phyloP scores from a whole-genome alignment of 2,797 vertebrate species.

The Diglossa cyanea region DNA sequence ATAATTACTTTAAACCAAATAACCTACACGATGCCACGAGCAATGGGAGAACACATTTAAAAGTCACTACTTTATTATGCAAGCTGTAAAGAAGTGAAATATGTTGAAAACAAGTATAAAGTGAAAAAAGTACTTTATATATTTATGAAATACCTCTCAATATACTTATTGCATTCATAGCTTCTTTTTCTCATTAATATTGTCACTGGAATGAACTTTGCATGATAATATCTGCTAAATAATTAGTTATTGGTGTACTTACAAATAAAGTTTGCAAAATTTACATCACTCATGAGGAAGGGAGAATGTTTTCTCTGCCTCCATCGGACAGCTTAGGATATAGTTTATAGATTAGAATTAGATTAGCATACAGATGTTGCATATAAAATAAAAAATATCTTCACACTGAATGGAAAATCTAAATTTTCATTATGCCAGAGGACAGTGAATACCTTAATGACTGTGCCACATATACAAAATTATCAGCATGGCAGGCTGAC shows the following conservation, averaged over 20 bases:
- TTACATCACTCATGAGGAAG: background rate
- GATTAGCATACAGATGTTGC: background rate
- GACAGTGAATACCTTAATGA: background rate
- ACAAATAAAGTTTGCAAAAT: background rate
- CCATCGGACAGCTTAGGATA: rapidly evolving
- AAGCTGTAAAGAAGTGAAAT: constrained; percentile 8
- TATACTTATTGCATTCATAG: background rate
- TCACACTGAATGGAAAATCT: background rate
- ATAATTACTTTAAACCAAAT: constrained; percentile 38
- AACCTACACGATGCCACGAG: constrained; percentile 7
- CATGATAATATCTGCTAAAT: background rate
- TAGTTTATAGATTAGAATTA: background rate
- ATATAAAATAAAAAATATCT: background rate
- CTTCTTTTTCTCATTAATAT: background rate
- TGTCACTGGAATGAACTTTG: background rate
- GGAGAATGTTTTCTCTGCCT: background rate
- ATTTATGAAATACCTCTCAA: constrained; percentile 2
- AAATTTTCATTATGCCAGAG: background rate
- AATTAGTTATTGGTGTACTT: background rate
- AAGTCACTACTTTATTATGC: constrained; percentile 29
- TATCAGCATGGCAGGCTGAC: constrained; percentile 22
- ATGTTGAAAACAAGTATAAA: background rate
- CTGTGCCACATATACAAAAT: background rate
- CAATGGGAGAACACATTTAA: constrained; percentile 15
- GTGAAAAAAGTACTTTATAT: background rate